These are phyloP conservation scores for Diacarnus erythraeanus DNA, from an alignment of 37 sponge, comb jelly and placozoan genomes.

Conservation along the genomic window DNA sequence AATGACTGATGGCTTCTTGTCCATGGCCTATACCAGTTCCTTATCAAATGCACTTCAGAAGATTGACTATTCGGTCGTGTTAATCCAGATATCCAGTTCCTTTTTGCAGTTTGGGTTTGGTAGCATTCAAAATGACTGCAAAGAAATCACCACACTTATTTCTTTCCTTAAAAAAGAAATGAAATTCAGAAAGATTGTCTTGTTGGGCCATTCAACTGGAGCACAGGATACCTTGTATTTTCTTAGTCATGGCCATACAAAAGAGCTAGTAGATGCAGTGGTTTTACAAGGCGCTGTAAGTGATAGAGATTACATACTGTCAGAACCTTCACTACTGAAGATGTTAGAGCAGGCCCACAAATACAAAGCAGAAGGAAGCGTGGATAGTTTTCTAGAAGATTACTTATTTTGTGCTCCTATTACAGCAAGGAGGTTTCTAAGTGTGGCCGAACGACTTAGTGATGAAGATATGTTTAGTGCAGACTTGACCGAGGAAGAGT, in stretches of 20 bases:
- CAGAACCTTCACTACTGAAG: background rate
- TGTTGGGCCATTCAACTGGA: constrained; percentile 57
- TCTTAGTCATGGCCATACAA: constrained; percentile 13
- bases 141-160: constrained; percentile 30
- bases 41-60: constrained; percentile 18
- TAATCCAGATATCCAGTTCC: constrained; percentile 57
- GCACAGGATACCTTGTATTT: constrained; percentile 47
- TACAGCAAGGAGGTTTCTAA: constrained; percentile 45
- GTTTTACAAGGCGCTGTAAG: constrained; percentile 52
- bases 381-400: constrained; percentile 12
- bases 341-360: constrained; percentile 39
- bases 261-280: constrained; percentile 8
- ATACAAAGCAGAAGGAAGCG: constrained; percentile 16
- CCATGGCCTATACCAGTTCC: constrained; percentile 26
- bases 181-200: constrained; percentile 18
- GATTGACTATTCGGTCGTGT: constrained; percentile 36
- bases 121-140: constrained; percentile 26
- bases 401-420: constrained; percentile 34
- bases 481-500: constrained; percentile 44
- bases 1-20: constrained; percentile 51
- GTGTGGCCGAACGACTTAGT: constrained; percentile 45
- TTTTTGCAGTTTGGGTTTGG: constrained; percentile 55
- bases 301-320: constrained; percentile 36
- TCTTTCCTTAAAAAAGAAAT: constrained; percentile 6
- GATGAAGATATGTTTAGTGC: constrained; percentile 63